phyloP scores from a whole-genome alignment of 2,888 invertebrate species.

The Drosophila robusta region DNA sequence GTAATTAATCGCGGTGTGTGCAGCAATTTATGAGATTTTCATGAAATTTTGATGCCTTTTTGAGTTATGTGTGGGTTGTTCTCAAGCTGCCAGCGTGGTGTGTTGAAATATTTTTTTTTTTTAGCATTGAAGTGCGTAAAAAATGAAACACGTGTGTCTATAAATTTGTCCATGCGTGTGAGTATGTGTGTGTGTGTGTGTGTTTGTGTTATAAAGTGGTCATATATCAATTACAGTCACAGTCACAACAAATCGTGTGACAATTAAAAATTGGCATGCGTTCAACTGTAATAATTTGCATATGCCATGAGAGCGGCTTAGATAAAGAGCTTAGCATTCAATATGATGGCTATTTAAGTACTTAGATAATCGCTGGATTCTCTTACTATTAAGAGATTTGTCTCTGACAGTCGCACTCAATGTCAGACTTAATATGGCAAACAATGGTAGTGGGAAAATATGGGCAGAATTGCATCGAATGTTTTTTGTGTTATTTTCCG shows the following conservation, averaged over 20 bases:
- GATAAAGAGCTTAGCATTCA: constrained; percentile 58
- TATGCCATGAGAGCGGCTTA: constrained; percentile 63
- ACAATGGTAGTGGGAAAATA: constrained; percentile 6
- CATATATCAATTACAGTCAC: constrained; percentile 77
- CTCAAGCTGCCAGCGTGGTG: constrained; percentile 16
- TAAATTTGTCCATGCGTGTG: constrained; percentile 34
- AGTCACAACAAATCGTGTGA: constrained; percentile 77
- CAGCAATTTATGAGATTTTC: constrained; percentile 74
- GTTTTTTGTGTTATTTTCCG: not conserved
- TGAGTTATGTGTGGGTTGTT: constrained; percentile 67
- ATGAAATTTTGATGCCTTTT: constrained; percentile 66
- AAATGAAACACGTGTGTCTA: constrained; percentile 60
- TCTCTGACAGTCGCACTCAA: constrained; percentile 30
- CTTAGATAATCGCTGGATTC: constrained; percentile 30
- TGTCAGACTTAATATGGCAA: constrained; percentile 36
- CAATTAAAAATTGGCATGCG: constrained; percentile 72
- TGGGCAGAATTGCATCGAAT: not conserved
- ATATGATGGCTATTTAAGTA: constrained; percentile 25
- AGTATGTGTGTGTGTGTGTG: constrained; percentile 12
- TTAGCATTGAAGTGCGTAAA: constrained; percentile 67
- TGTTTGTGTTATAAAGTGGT: constrained; percentile 33
- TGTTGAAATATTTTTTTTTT: constrained; percentile 4
- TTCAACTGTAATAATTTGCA: constrained; percentile 67
- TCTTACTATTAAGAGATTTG: constrained; percentile 26
- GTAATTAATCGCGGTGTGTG: constrained; percentile 75